A percentile compares a stretch with the other conserved stretches of the same genome.
Evolutionary conservation across 35 echinoderm and acorn worm genomes (phyloP).

Genomic region (Ptychodera flava): DNA sequence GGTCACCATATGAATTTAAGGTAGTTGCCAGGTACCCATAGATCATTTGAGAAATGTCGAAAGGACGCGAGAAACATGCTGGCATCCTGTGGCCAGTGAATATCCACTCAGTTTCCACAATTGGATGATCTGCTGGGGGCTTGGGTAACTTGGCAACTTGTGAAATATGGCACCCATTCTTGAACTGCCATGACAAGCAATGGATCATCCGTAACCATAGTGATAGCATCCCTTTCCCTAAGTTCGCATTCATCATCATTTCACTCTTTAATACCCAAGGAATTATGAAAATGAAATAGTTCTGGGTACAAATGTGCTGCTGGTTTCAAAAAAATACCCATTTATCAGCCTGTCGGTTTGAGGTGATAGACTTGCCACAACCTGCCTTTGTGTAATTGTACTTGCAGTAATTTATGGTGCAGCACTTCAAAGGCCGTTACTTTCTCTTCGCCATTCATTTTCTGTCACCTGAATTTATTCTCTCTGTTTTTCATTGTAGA

Average conservation of each 20-base stretch:
- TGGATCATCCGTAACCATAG: not conserved
- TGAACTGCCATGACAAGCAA: not conserved
- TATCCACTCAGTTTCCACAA: not conserved
- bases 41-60: not conserved
- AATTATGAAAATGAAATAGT: not conserved
- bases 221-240: not conserved
- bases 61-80: not conserved
- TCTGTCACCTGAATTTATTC: not conserved
- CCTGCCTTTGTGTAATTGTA: not conserved
- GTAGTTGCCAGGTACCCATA: not conserved
- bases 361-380: not conserved
- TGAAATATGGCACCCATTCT: not conserved
- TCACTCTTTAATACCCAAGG: not conserved
- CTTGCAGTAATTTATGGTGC: not conserved
- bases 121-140: not conserved
- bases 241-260: slow-evolving; percentile 1
- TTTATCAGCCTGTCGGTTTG: not conserved
- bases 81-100: not conserved
- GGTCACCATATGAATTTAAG: not conserved
- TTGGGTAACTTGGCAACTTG: not conserved
- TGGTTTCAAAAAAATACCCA: not conserved
- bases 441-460: not conserved
- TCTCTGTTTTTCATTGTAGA: not conserved
- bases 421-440: not conserved
- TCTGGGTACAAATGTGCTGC: not conserved